These are phyloP conservation scores for Drosophila imparisetae DNA, from an alignment of 2,888 invertebrate genomes.

Conservation along the genomic window DNA sequence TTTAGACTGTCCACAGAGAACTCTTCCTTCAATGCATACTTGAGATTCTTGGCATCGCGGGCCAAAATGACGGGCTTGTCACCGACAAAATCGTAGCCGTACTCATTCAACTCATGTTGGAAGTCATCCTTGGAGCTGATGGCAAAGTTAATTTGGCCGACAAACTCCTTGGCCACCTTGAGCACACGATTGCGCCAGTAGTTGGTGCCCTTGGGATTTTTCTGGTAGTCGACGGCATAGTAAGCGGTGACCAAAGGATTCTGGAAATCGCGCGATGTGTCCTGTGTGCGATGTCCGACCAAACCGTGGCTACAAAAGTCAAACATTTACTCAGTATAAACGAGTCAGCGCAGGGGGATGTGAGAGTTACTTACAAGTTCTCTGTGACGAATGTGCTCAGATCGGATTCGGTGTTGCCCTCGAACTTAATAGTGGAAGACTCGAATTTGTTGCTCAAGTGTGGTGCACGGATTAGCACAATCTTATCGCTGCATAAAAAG, in stretches of 20 bases:
- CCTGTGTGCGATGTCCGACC: slow-evolving; percentile 94
- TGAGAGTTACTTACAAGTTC: slow-evolving; percentile 89
- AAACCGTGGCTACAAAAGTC: slow-evolving; percentile 91
- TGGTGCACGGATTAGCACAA: slow-evolving; percentile 95
- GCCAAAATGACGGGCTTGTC: slow-evolving; percentile 96
- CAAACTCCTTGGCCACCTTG: slow-evolving; percentile 87
- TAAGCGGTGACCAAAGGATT: slow-evolving; percentile 96
- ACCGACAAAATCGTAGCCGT: slow-evolving; percentile 93
- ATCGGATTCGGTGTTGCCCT: slow-evolving; percentile 89
- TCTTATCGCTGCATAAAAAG: slow-evolving; percentile 87
- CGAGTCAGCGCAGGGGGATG: neutral
- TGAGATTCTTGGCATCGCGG: slow-evolving; percentile 92
- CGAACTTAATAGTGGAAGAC: slow-evolving; percentile 89
- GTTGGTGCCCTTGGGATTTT: slow-evolving; percentile 98
- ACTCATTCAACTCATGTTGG: slow-evolving; percentile 97
- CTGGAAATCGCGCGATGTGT: slow-evolving; percentile 93
- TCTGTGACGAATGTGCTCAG: slow-evolving; percentile 93
- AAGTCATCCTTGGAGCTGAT: slow-evolving; percentile 97
- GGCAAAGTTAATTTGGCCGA: slow-evolving; percentile 90
- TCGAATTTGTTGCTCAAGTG: slow-evolving; percentile 97
- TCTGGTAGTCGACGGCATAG: slow-evolving; percentile 97
- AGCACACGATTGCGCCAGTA: slow-evolving; percentile 99
- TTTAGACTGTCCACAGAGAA: slow-evolving; percentile 95
- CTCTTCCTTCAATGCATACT: slow-evolving; percentile 94
- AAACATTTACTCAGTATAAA: slow-evolving; percentile 6